A percentile compares a stretch with the other conserved stretches of the same genome.
Conservation (phyloP, 2,113 vertebrate species). For the Felis chaus region DNA sequence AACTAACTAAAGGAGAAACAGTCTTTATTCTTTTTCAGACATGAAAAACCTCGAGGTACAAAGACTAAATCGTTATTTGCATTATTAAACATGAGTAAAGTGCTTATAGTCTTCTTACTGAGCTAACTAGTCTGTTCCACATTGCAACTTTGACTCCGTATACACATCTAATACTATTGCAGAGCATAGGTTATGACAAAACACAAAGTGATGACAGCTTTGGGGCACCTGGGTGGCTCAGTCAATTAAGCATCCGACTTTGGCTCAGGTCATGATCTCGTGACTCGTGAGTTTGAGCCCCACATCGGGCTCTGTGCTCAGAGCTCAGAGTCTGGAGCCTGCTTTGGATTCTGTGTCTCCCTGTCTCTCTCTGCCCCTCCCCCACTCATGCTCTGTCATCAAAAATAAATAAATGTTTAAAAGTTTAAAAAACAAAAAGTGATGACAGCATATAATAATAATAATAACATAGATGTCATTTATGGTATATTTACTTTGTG, state of each 20-base stretch:
- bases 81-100: not conserved
- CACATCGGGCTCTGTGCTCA: too few species aligned
- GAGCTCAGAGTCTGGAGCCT: too few species aligned
- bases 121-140: not conserved
- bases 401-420: too few species aligned
- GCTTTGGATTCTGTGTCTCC: too few species aligned
- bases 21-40: not conserved
- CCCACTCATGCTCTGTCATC: too few species aligned
- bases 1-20: not conserved
- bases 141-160: not conserved
- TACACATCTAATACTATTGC: not conserved
- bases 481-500: not conserved
- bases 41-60: not conserved
- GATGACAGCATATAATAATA: not conserved
- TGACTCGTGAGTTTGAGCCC: too few species aligned
- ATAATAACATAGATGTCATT: not conserved
- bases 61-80: not conserved
- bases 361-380: too few species aligned
- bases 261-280: too few species aligned
- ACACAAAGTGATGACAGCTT: not conserved
- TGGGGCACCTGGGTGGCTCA: too few species aligned
- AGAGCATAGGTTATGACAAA: not conserved
- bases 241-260: too few species aligned
- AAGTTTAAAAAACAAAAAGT: not conserved
- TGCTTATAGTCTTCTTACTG: not conserved